Conservation (phyloP, 2,888 invertebrate genomes). For the Lasiommata megera region DNA sequence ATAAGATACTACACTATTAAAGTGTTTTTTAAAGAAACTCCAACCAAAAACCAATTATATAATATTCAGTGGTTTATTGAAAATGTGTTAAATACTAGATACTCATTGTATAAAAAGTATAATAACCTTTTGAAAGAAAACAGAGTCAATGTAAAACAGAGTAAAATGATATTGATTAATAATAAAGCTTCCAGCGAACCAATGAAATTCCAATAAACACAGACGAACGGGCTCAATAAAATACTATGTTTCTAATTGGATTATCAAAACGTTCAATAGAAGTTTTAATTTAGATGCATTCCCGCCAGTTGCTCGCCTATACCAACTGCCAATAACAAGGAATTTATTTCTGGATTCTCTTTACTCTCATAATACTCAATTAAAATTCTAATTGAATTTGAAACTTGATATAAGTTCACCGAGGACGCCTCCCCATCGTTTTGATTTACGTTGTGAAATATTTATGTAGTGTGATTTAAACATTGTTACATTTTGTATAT, state of each 20-base stretch:
- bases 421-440: neutral
- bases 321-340: slow-evolving; percentile 19
- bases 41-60: too few species aligned
- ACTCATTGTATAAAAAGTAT: too few species aligned
- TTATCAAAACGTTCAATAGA: slow-evolving; percentile 19
- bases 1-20: too few species aligned
- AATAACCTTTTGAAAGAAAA: too few species aligned
- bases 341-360: slow-evolving; percentile 26
- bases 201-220: slow-evolving; percentile 1
- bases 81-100: too few species aligned
- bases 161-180: too few species aligned
- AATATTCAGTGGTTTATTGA: too few species aligned
- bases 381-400: slow-evolving; percentile 30
- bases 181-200: neutral
- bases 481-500: neutral
- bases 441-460: neutral
- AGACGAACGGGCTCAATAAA: slow-evolving; percentile 2
- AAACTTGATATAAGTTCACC: slow-evolving; percentile 24
- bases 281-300: slow-evolving; percentile 24
- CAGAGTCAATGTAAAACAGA: too few species aligned
- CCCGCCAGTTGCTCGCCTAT: slow-evolving; percentile 22
- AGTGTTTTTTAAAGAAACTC: too few species aligned
- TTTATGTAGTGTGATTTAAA: slow-evolving; percentile 2
- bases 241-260: neutral
- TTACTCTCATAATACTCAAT: slow-evolving; percentile 28